phyloP scores from a whole-genome alignment of 92 coral and sea anemone genomes.

The Epizoanthus rinbou region DNA sequence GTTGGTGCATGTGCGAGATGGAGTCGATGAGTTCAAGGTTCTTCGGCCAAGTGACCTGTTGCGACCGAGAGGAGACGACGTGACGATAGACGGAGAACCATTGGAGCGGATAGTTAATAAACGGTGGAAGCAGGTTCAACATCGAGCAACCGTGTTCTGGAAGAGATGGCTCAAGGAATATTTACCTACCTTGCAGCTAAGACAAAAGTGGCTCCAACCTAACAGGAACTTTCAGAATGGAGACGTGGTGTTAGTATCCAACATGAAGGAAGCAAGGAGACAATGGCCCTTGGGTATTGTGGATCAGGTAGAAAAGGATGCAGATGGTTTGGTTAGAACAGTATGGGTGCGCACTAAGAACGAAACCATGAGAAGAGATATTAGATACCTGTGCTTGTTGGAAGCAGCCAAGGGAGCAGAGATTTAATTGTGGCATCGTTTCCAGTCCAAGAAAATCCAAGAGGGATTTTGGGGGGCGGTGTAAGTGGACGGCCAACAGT shows the following conservation, averaged over 20 bases:
- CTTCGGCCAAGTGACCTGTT: slow-evolving; percentile 7
- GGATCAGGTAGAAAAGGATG: slow-evolving; percentile 5
- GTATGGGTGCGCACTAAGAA: not conserved
- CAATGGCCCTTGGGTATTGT: slow-evolving; percentile 2
- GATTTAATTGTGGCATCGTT: not conserved
- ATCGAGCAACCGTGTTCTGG: not conserved
- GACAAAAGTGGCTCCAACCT: slow-evolving; percentile 1
- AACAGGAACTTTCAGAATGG: slow-evolving; percentile 1
- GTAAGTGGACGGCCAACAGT: not conserved
- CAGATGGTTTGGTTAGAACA: not conserved
- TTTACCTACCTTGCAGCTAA: slow-evolving; percentile 4
- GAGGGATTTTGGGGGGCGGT: slow-evolving; percentile 15
- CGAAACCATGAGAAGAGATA: slow-evolving; percentile 4
- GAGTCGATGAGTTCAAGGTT: slow-evolving; percentile 5
- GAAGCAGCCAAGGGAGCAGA: slow-evolving; percentile 2
- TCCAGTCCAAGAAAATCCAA: not conserved
- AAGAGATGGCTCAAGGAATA: too few species aligned
- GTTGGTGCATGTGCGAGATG: not conserved
- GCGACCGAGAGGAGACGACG: too few species aligned
- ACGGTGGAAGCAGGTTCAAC: slow-evolving; percentile 2
- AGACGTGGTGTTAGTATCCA: slow-evolving; percentile 5
- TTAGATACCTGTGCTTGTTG: not conserved
- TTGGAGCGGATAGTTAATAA: slow-evolving; percentile 1
- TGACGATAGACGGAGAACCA: not conserved
- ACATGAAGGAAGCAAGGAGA: slow-evolving; percentile 5